Evolutionary conservation across 2,113 vertebrate species (phyloP).

Genomic region (Boulengeromyrus knoepffleri): DNA sequence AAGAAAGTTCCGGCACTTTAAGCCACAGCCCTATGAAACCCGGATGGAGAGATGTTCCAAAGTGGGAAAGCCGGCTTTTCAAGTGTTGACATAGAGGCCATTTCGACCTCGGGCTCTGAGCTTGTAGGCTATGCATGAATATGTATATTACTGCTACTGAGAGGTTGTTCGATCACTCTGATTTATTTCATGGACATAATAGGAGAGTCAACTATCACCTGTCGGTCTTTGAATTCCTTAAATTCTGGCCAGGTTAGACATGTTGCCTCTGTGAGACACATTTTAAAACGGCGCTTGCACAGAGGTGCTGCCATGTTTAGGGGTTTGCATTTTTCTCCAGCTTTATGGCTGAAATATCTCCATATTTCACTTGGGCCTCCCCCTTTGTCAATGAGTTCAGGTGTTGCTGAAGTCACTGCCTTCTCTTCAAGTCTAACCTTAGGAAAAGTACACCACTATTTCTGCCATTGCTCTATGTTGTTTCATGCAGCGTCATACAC

Average conservation of each 20-base stretch:
- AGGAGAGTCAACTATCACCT: not conserved
- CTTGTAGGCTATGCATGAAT: not conserved
- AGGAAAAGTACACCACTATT: not conserved
- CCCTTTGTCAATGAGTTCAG: not conserved
- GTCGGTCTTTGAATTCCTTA: not conserved
- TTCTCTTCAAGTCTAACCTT: not conserved
- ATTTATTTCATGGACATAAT: not conserved
- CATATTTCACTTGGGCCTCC: not conserved
- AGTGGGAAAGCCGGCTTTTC: not conserved
- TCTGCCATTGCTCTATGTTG: not conserved
- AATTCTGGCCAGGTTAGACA: not conserved
- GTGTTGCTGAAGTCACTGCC: not conserved
- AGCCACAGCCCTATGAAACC: not conserved
- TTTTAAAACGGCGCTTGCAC: not conserved
- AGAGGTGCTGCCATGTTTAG: not conserved
- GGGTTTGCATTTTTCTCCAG: not conserved
- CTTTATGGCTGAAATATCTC: not conserved
- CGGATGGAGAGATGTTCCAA: not conserved
- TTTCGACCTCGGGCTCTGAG: not conserved
- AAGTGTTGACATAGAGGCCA: not conserved
- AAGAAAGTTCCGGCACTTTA: not conserved
- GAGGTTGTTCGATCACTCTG: not conserved
- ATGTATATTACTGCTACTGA: not conserved
- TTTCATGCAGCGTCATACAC: not conserved
- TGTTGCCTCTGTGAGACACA: not conserved